These are phyloP conservation scores for Hydraecia micacea DNA, from an alignment of 2,888 invertebrate species.

Conservation along the genomic window DNA sequence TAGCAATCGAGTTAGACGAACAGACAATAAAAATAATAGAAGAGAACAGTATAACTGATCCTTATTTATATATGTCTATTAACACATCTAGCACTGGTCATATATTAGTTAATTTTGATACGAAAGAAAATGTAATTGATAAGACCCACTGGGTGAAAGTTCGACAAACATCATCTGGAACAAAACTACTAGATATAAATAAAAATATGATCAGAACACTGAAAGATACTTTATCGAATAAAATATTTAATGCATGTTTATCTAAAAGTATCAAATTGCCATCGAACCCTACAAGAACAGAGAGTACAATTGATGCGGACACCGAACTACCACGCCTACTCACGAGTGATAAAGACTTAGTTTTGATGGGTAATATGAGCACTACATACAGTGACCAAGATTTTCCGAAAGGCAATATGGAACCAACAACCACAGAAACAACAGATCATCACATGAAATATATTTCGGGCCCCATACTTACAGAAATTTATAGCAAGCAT, in stretches of 20 bases:
- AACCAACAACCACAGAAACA: not conserved
- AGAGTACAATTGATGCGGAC: not conserved
- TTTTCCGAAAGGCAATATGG: not conserved
- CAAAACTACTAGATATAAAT: constrained; percentile 65
- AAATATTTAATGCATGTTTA: not conserved
- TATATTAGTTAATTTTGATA: constrained; percentile 66
- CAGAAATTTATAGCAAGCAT: not conserved
- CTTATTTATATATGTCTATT: constrained; percentile 63
- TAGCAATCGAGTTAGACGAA: constrained; percentile 73
- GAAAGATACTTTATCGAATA: constrained; percentile 31
- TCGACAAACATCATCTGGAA: constrained; percentile 68
- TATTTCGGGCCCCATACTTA: not conserved
- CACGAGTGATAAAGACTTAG: not conserved
- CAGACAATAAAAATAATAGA: constrained; percentile 70
- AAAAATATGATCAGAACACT: constrained; percentile 61
- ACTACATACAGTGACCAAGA: not conserved
- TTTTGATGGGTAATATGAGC: not conserved
- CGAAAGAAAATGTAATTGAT: constrained; percentile 42
- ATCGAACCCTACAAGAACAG: not conserved
- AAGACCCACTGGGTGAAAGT: constrained; percentile 57
- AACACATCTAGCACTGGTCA: constrained; percentile 70
- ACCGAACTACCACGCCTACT: not conserved
- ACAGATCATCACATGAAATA: not conserved
- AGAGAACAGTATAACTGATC: constrained; percentile 63
- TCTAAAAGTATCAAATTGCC: constrained; percentile 17